phyloP scores from a whole-genome alignment of 2,888 invertebrate species.

The Cheiracanthium punctorium region DNA sequence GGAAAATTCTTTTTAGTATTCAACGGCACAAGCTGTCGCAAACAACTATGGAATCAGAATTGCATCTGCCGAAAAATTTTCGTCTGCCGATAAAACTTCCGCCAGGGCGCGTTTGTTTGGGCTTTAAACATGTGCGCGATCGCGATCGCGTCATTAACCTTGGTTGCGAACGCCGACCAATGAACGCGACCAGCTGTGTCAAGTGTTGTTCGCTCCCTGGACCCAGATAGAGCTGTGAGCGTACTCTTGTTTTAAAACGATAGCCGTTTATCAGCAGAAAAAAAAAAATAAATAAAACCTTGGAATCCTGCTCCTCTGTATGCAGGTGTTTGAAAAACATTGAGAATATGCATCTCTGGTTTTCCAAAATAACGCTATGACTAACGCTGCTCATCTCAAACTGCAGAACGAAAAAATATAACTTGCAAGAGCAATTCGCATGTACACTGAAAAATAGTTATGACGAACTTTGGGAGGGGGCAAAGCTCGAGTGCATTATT shows the following conservation, averaged over 20 bases:
- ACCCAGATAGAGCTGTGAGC: slow-evolving; percentile 5
- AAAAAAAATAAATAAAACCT: background rate
- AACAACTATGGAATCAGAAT: slow-evolving; percentile 14
- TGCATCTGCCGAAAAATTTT: slow-evolving; percentile 31
- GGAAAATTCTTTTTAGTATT: background rate
- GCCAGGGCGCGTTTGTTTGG: slow-evolving; percentile 31
- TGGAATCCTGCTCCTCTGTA: background rate
- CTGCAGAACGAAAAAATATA: too few relatives aligned
- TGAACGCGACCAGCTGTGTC: slow-evolving; percentile 58
- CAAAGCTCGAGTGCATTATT: too few relatives aligned
- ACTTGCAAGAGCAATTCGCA: too few relatives aligned
- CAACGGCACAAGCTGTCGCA: background rate
- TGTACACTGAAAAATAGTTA: too few relatives aligned
- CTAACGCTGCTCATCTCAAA: too few relatives aligned
- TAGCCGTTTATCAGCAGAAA: background rate
- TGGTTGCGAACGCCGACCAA: slow-evolving; percentile 49
- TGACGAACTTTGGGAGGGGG: too few relatives aligned
- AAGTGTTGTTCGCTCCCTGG: slow-evolving; percentile 43
- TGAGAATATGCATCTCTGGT: too few relatives aligned
- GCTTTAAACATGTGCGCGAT: slow-evolving; percentile 41
- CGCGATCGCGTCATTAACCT: slow-evolving; percentile 61
- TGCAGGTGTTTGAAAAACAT: background rate
- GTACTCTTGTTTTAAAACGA: background rate
- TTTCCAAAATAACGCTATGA: too few relatives aligned
- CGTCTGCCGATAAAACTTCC: slow-evolving; percentile 41